Evolutionary conservation across 2,888 invertebrate genomes (phyloP).

Genomic region (Digitonthophagus gazella): DNA sequence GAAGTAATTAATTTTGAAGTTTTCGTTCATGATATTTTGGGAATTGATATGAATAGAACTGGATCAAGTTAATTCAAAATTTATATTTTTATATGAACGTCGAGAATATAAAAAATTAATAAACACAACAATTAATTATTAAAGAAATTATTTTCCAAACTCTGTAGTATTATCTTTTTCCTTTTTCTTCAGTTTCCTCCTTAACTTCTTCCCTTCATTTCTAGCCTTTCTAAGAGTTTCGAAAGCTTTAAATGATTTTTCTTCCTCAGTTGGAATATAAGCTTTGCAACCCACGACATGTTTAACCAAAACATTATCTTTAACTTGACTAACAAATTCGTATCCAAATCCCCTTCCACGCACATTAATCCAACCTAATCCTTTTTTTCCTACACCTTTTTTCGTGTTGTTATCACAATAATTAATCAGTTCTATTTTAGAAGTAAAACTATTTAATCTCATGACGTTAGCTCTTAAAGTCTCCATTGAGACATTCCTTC

Average conservation of each 20-base stretch:
- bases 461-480: conserved; percentile 75
- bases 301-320: not conserved
- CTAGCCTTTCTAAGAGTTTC: conserved; percentile 71
- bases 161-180: conserved; percentile 7
- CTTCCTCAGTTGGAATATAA: conserved; percentile 74
- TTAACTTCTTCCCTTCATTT: conserved; percentile 29
- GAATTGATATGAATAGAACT: conserved; percentile 50
- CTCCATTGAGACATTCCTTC: conserved; percentile 89
- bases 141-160: conserved; percentile 2
- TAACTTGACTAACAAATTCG: conserved; percentile 50
- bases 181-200: conserved; percentile 24
- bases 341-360: too few relatives aligned
- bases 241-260: conserved; percentile 85
- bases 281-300: conserved; percentile 55
- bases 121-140: too few relatives aligned
- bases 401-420: not conserved
- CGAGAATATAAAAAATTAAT: too few relatives aligned
- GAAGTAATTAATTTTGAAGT: conserved; percentile 52
- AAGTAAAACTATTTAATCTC: not conserved
- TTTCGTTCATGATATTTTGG: conserved; percentile 54
- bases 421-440: too few relatives aligned
- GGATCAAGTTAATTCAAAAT: conserved; percentile 14
- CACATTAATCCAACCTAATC: too few relatives aligned
- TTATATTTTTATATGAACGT: conserved; percentile 1
- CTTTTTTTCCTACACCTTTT: not conserved